Conservation (phyloP, 2,888 invertebrate genomes). For the Yponomeuta cagnagella region DNA sequence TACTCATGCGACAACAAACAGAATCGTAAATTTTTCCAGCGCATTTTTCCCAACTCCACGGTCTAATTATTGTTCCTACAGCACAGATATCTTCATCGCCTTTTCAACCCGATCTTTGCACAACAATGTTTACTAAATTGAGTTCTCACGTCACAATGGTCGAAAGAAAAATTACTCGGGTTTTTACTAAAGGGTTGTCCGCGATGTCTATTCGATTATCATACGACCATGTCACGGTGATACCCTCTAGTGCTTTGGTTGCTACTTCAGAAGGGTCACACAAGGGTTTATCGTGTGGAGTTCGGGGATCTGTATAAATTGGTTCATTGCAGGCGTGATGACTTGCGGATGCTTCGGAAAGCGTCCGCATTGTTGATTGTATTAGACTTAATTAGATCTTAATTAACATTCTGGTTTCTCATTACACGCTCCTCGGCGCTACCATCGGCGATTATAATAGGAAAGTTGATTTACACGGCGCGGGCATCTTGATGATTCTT, state of each 20-base stretch:
- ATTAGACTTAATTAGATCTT: constrained; percentile 75
- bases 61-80: constrained; percentile 10
- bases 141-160: constrained; percentile 73
- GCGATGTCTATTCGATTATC: constrained; percentile 72
- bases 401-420: constrained; percentile 75
- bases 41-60: constrained; percentile 8
- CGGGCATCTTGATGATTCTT: constrained; percentile 56
- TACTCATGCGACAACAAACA: constrained; percentile 1
- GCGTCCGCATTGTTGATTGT: constrained; percentile 74
- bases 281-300: constrained; percentile 25
- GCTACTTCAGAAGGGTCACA: background rate
- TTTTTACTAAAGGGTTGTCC: constrained; percentile 73
- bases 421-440: constrained; percentile 72
- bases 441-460: constrained; percentile 55
- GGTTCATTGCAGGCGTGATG: constrained; percentile 55
- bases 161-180: constrained; percentile 61
- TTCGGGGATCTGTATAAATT: constrained; percentile 38
- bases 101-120: constrained; percentile 50
- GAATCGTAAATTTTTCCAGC: background rate
- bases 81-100: constrained; percentile 59
- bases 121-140: constrained; percentile 61
- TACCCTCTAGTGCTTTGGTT: background rate
- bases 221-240: constrained; percentile 27
- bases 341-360: constrained; percentile 70
- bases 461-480: constrained; percentile 60